A percentile compares a stretch with the other conserved stretches of the same genome.
These are phyloP conservation scores for Synanthedon vespiformis DNA, from an alignment of 2,888 invertebrate genomes.

Conservation along the genomic window DNA sequence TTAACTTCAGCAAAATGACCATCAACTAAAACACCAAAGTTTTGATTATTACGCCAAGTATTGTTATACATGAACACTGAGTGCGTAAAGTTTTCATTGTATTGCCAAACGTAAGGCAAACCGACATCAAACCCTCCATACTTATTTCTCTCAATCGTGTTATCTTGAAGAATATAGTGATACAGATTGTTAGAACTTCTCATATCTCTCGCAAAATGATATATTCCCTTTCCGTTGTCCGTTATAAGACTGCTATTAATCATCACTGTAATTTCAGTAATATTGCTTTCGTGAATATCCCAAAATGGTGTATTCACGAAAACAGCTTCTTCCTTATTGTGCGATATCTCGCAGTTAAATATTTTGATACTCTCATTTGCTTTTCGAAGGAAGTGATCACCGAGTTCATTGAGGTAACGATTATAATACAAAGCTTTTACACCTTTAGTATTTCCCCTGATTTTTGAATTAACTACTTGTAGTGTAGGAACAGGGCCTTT, in stretches of 20 bases:
- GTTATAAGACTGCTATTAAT: slow-evolving; percentile 87
- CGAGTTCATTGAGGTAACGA: slow-evolving; percentile 85
- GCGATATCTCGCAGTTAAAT: slow-evolving; percentile 82
- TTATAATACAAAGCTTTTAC: slow-evolving; percentile 89
- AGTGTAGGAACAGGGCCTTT: slow-evolving; percentile 85
- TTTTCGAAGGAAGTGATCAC: slow-evolving; percentile 87
- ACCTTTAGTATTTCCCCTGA: slow-evolving; percentile 85
- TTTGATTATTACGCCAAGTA: slow-evolving; percentile 86
- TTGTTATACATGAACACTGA: slow-evolving; percentile 89
- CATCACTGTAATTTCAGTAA: slow-evolving; percentile 91
- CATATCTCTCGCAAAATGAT: slow-evolving; percentile 92
- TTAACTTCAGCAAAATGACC: slow-evolving; percentile 95
- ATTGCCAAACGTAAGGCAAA: slow-evolving; percentile 95
- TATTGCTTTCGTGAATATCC: slow-evolving; percentile 86
- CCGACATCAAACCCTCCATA: slow-evolving; percentile 89
- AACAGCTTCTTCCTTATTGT: slow-evolving; percentile 84
- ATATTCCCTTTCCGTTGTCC: slow-evolving; percentile 89
- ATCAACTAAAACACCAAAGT: slow-evolving; percentile 86
- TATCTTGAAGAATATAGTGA: slow-evolving; percentile 91
- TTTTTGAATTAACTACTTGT: slow-evolving; percentile 77
- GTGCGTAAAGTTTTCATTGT: slow-evolving; percentile 94
- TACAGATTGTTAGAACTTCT: slow-evolving; percentile 97
- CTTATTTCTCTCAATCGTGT: slow-evolving; percentile 85
- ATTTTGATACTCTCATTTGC: slow-evolving; percentile 89
- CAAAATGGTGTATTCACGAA: slow-evolving; percentile 86